Evolutionary conservation across 2,888 invertebrate genomes (phyloP).

Genomic region (Xanthia icteritia): DNA sequence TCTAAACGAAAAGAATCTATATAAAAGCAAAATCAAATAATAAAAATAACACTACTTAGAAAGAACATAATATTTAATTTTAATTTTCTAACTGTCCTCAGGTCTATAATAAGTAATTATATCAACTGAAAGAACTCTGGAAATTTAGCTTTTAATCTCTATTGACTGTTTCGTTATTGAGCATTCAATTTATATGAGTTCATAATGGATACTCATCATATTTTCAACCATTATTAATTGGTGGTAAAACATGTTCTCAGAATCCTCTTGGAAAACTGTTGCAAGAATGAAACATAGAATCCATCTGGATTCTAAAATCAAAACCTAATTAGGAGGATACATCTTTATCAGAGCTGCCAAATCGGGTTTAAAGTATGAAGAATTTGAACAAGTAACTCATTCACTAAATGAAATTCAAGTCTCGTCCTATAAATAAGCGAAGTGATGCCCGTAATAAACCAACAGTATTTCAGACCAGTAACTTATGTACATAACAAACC

Average conservation of each 20-base stretch:
- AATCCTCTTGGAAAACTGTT: neutral
- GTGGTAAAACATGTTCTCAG: neutral
- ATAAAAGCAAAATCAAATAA: too few relatives aligned
- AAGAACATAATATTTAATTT: neutral
- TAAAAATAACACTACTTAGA: too few relatives aligned
- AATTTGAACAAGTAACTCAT: too few relatives aligned
- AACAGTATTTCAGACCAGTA: neutral
- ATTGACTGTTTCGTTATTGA: neutral
- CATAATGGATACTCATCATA: neutral
- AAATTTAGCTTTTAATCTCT: neutral
- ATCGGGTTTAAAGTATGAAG: neutral
- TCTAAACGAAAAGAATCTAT: too few relatives aligned
- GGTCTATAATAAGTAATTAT: neutral
- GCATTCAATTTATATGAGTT: neutral
- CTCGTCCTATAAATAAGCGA: neutral
- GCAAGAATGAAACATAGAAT: neutral
- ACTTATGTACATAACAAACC: conserved; percentile 3
- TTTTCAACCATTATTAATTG: too few relatives aligned
- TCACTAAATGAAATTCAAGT: neutral
- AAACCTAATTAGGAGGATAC: neutral
- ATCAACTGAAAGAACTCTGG: neutral
- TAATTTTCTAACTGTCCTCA: too few relatives aligned
- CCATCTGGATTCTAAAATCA: neutral
- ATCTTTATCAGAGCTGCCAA: neutral
- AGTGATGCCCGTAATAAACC: neutral